These are phyloP conservation scores for Ormia ochracea DNA, from an alignment of 2,888 invertebrate genomes.

Conservation along the genomic window DNA sequence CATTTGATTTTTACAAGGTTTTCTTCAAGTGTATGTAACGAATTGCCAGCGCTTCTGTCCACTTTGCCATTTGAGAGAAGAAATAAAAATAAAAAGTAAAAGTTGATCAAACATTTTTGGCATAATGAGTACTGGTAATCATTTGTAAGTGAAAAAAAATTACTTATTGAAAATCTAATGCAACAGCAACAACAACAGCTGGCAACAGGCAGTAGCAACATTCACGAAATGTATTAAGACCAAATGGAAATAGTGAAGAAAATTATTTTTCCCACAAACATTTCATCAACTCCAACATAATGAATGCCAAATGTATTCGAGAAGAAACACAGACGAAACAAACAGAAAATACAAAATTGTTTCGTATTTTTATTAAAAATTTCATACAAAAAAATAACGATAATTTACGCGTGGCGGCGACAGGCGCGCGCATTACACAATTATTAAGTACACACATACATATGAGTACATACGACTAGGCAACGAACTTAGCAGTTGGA, in stretches of 20 bases:
- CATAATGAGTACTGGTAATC: constrained; percentile 59
- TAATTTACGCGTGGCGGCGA: constrained; percentile 35
- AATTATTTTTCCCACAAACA: constrained; percentile 57
- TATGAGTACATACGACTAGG: neutral
- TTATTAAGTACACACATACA: neutral
- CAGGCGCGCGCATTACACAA: neutral
- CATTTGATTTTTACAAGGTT: too few species aligned
- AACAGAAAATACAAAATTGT: constrained; percentile 17
- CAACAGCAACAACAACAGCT: constrained; percentile 24
- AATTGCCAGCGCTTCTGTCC: constrained; percentile 16
- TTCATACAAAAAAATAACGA: neutral
- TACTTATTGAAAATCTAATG: constrained; percentile 34
- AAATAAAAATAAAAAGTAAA: constrained; percentile 59
- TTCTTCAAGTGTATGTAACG: constrained; percentile 13
- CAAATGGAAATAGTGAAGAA: constrained; percentile 48
- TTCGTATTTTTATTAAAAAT: constrained; percentile 47
- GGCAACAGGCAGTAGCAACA: neutral
- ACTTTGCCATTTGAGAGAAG: constrained; percentile 38
- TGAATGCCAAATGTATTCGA: constrained; percentile 14
- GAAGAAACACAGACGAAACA: neutral
- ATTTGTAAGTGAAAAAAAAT: constrained; percentile 45
- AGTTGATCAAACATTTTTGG: constrained; percentile 63
- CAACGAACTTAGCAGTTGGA: neutral
- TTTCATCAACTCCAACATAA: constrained; percentile 49
- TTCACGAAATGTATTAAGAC: constrained; percentile 36